Evolutionary conservation across 2,888 invertebrate genomes (phyloP), one percentile per base, ranked within the genome.

Genomic region (Nymphalis c-album): DNA sequence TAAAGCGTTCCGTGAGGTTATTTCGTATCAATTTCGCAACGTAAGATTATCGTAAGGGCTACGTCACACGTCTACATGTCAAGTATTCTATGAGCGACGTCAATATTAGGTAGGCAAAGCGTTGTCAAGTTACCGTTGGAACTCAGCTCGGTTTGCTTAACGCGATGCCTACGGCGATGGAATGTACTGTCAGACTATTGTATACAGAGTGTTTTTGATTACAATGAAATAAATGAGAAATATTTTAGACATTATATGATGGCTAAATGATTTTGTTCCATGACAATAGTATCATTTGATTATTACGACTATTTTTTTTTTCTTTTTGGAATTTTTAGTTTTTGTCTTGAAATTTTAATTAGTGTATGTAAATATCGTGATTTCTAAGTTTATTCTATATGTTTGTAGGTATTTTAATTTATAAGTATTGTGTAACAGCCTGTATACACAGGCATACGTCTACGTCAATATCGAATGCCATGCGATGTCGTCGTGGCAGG

Each of bases 381-480:
- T 0, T 26, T 31, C 26, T 31, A 31, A 31, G 26, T 31, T 31
- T 31, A 31, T 6, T 3, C 1, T 10, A 13, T 40, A 0, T 40
- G 13, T 2, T 13, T 10, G 2, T 10, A 40, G 2, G 40, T 8
- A 40, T 40, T 40, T 13, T 13, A 13, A 8, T 40, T 40, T 13
- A 40, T 40, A 13, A 40, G n/a, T 17, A 18, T 40, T 6, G n/a
- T 20, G 22, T 5, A 76, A 26, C 83, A 79, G 0, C 71, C 82
- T 80, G 73, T 83, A 77, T 64, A 61, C 4, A n/a, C 20, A 67
- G 71, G 71, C 69, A 74, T 75, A 75, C 78, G 77, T 77, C 77
- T 75, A 75, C 78, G 77, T 78, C 77, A 77, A 77, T 79, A 80
- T 78, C 77, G 78, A 70, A 80, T 80, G 76, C 78, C 76, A 71